Conservation (phyloP, 2,888 invertebrate species). For the Rhagium mordax region DNA sequence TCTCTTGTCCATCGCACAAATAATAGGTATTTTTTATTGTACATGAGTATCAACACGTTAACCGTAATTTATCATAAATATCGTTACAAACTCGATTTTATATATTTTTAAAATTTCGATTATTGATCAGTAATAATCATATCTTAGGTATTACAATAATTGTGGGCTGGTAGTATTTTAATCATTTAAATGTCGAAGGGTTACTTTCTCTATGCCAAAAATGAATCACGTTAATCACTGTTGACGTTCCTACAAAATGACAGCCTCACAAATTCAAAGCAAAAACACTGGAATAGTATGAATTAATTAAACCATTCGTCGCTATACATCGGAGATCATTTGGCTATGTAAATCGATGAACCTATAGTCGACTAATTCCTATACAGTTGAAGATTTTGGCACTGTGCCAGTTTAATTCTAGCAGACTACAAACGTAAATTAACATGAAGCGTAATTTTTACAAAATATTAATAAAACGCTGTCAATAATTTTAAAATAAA, state of each 20-base stretch:
- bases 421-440: conserved; percentile 1
- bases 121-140: too few species aligned
- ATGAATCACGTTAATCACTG: conserved; percentile 10
- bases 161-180: not conserved
- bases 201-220: not conserved
- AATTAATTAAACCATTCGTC: conserved; percentile 6
- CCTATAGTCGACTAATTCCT: conserved; percentile 7
- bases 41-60: too few species aligned
- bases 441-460: conserved; percentile 7
- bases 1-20: too few species aligned
- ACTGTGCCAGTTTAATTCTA: conserved; percentile 2
- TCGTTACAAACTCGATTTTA: too few species aligned
- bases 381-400: conserved; percentile 6
- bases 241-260: not conserved
- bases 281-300: conserved; percentile 2
- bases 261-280: not conserved
- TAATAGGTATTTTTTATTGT: too few species aligned
- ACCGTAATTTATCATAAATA: too few species aligned
- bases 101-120: too few species aligned
- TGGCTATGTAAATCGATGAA: conserved; percentile 2
- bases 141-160: too few species aligned
- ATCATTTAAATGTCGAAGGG: not conserved
- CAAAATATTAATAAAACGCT: not conserved
- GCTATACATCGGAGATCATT: not conserved
- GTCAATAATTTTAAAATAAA: not conserved